These are phyloP conservation scores for Geotrupes spiniger DNA, from an alignment of 2,888 invertebrate genomes.

Conservation along the genomic window DNA sequence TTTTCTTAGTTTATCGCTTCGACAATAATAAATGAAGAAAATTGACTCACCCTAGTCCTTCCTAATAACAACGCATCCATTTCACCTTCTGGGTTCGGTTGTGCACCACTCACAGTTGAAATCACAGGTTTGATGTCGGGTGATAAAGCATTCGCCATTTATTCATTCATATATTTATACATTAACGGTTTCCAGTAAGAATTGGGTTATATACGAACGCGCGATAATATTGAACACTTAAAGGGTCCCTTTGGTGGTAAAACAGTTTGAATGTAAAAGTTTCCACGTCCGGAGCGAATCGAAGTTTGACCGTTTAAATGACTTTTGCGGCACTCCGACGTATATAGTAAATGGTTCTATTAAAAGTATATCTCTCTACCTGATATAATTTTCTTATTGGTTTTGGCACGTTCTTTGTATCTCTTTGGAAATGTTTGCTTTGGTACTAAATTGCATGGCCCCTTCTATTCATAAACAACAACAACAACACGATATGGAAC, in stretches of 20 bases:
- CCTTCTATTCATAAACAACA: neutral
- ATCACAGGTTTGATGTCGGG: constrained; percentile 56
- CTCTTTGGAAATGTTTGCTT: neutral
- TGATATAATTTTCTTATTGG: neutral
- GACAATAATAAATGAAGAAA: too few species aligned
- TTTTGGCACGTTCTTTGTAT: constrained; percentile 4
- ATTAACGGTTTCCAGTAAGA: neutral
- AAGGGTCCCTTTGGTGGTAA: too few species aligned
- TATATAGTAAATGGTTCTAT: constrained; percentile 1
- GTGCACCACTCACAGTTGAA: constrained; percentile 53
- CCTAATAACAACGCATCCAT: constrained; percentile 78
- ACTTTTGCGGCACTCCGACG: neutral
- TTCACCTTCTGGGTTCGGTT: constrained; percentile 63
- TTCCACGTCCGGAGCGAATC: too few species aligned
- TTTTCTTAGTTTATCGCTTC: too few species aligned
- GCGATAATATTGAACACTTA: neutral
- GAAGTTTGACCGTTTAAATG: neutral
- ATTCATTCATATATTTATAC: constrained; percentile 4
- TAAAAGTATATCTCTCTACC: constrained; percentile 1
- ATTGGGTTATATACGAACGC: neutral
- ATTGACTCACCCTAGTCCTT: constrained; percentile 70
- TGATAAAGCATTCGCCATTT: constrained; percentile 17
- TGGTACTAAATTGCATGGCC: neutral
- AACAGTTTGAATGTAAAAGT: too few species aligned
- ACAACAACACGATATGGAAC: neutral